These are phyloP conservation scores for Nasonia giraulti DNA, from an alignment of 1,140 invertebrate genomes.

Conservation along the genomic window DNA sequence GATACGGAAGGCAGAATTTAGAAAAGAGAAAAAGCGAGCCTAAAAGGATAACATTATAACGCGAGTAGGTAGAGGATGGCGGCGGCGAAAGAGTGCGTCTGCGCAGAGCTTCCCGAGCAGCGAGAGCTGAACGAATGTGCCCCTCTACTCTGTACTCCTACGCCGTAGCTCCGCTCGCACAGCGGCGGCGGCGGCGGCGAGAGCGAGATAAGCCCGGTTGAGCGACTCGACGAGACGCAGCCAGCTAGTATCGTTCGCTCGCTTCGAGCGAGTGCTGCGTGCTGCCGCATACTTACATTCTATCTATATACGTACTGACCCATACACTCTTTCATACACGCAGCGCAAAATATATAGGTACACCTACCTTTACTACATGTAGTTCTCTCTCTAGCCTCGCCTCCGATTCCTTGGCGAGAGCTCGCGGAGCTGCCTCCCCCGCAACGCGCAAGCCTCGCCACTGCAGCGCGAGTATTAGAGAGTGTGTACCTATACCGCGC, in stretches of 20 bases:
- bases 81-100: neutral
- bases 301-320: neutral
- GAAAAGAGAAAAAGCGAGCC: too few species aligned
- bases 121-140: neutral
- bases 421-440: neutral
- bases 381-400: neutral
- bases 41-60: too few species aligned
- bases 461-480: neutral
- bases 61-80: neutral
- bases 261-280: conserved; percentile 47
- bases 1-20: too few species aligned
- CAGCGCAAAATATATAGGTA: neutral
- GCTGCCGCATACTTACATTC: neutral
- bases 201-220: conserved; percentile 36
- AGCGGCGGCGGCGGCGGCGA: neutral
- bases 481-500: neutral
- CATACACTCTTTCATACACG: neutral
- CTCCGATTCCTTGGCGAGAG: too few species aligned
- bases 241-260: conserved; percentile 54
- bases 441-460: neutral
- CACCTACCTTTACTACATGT: neutral
- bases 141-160: conserved; percentile 39
- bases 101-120: neutral
- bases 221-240: conserved; percentile 43
- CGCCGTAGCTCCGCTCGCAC: neutral